Base-by-base conservation (phyloP, 2,797 vertebrate genomes). In the Siniperca obscura region DNA sequence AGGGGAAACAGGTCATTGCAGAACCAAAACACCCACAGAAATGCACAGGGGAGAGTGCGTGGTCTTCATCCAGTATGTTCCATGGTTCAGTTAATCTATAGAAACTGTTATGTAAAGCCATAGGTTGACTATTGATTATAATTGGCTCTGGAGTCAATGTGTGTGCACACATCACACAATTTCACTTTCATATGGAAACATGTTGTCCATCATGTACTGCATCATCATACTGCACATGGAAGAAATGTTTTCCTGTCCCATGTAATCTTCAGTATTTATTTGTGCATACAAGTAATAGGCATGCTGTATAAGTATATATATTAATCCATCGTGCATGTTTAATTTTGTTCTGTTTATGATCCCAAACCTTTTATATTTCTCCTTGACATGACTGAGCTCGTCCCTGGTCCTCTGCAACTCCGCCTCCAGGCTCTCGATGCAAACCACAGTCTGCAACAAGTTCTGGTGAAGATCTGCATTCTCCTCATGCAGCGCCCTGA, bases 381-480 rank as follows among this genome's bases (percentile, higher is more conserved):
- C 94, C 72, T 95, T 96, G 64, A 94, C 84, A 10, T 83, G 89
- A 44, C 82, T 78, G 46, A 96, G 93, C 88, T 96, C 95, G 1
- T 94, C 91, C 42, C 92, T 95, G 70, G 94, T 94, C 38, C 91
- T 92, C 81, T 96, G 92, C 72, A 96, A 40, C 89, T 96, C 95
- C 6, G 55, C 84, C 86, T 96, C 95, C 80, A 96, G 90, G 82
- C 93, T 95, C 89, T 96, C 95, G 10, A 96, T 96, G 88, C 95
- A 95, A 61, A 95, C 91, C 69, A 95, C 93, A 0, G 91, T 95
- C 91, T 96, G 95, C 83, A 95, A 72, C 82, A 96, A 59, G 79
- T 95, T 96, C 88, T 95, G 94, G 38, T 95, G 95, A 48, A 96
- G 93, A 82, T 96, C 95, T 10, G 90, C 70, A 72, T 96, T 96